A percentile compares a stretch with the other conserved stretches of the same genome.
Conservation (phyloP, 2,113 vertebrate genomes). For the Polyodon spathula region DNA sequence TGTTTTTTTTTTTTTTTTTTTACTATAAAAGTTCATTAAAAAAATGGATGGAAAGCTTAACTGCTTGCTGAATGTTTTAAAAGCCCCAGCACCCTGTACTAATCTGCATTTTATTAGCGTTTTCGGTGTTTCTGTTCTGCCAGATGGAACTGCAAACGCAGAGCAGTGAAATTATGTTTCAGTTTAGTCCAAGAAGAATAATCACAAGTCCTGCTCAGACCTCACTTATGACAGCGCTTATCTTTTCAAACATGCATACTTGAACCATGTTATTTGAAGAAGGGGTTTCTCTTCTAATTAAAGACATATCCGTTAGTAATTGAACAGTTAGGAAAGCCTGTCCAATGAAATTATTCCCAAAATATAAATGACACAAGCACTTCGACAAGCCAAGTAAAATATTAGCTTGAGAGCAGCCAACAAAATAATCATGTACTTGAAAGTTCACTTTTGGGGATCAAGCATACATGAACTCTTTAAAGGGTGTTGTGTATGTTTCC, state of each 20-base stretch:
- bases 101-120: too few relatives aligned
- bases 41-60: conserved; percentile 25
- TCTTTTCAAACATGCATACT: not conserved
- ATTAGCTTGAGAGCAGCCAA: not conserved
- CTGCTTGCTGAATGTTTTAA: too few relatives aligned
- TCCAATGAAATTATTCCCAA: too few relatives aligned
- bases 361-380: conserved; percentile 2
- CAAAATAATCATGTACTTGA: conserved; percentile 1
- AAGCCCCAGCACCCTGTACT: too few relatives aligned
- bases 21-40: conserved; percentile 17
- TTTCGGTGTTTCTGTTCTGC: too few relatives aligned
- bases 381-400: conserved; percentile 1
- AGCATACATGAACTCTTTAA: not conserved
- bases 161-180: not conserved
- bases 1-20: conserved; percentile 15
- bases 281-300: not conserved
- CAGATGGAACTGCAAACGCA: not conserved
- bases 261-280: not conserved
- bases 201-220: not conserved
- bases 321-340: not conserved
- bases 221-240: not conserved
- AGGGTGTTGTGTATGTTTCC: not conserved
- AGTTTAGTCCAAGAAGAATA: not conserved
- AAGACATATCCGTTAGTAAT: not conserved
- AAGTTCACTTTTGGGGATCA: not conserved